Evolutionary conservation across 2,797 vertebrate genomes (phyloP), one percentile per base, ranked within the genome.

Genomic region (Rhadinocentrus ornatus): DNA sequence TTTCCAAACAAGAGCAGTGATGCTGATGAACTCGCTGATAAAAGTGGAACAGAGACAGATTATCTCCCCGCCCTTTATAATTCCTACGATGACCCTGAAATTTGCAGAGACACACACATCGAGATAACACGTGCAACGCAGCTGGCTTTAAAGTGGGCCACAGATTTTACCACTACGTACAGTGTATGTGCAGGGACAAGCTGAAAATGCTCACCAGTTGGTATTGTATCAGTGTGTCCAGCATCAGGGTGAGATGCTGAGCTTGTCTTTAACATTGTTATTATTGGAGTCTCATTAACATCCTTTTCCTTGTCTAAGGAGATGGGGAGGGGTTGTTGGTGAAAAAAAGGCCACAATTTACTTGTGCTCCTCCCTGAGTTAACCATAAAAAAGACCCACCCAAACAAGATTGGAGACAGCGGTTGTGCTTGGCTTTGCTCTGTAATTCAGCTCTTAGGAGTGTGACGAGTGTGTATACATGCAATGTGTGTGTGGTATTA

Each of bases 321-420:
- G 34, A 18, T 44, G 57, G 35, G 75, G 67, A n/a, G 68, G 34
- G 52, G 55, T 24, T 50, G 52, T 55, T 75, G 77, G 79, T 86
- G 77, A 90, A 83, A 86, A 84, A n/a, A 89, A 90, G 73, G 82
- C 88, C 85, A 82, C 84, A 84, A 90, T 87, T 85, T 1, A 18
- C 65, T 67, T 1, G 39, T 52, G 63, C 86, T 87, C 92, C 92
- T 89, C 90, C 90, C 88, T 54, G 22, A 87, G 77, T 84, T 78
- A 87, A 92, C 92, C 90, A 88, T 87, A 78, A 88, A 83, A 78
- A 66, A 81, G 92, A 84, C 91, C 91, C 93, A 88, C 93, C 94
- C 93, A 93, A 88, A 92, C 84, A 88, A 80, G 88, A 80, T 60
- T 87, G 86, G 88, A 92, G 86, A 88, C 90, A 66, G 90, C 27